Percentiles rank a stretch among this genome's conserved stretches.
These are phyloP conservation scores for Vanacampus margaritifer DNA, from an alignment of 2,113 vertebrate species.

Conservation along the genomic window DNA sequence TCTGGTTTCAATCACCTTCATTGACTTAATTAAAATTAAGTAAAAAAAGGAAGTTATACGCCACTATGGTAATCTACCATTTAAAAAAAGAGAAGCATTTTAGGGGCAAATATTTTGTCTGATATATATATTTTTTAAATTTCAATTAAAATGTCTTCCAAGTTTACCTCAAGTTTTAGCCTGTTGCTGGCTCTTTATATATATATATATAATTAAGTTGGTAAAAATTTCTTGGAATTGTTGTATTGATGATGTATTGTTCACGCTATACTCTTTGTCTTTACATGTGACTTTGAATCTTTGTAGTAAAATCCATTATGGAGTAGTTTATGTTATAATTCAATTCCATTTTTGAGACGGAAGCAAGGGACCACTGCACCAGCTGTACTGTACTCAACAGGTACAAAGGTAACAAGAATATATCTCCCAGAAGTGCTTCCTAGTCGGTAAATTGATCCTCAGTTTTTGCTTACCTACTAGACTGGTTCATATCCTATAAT, in stretches of 20 bases:
- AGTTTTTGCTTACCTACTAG: too few relatives aligned
- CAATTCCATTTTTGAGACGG: not conserved
- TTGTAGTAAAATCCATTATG: slow-evolving; percentile 11
- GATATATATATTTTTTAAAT: not conserved
- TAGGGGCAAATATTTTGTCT: not conserved
- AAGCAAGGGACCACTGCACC: too few relatives aligned
- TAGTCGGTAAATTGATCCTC: too few relatives aligned
- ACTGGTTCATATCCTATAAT: too few relatives aligned
- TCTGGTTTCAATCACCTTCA: not conserved
- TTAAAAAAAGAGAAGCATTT: not conserved
- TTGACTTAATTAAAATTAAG: not conserved
- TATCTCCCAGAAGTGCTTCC: too few relatives aligned
- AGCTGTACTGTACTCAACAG: too few relatives aligned
- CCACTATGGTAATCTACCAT: not conserved
- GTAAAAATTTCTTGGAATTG: slow-evolving; percentile 6
- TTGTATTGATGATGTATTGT: not conserved
- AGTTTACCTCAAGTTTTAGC: not conserved
- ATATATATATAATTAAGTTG: not conserved
- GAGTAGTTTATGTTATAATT: not conserved
- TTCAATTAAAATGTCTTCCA: not conserved
- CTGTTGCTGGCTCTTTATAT: not conserved
- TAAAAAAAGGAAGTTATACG: not conserved
- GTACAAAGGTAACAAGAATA: too few relatives aligned
- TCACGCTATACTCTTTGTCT: slow-evolving; percentile 4
- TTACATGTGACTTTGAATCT: slow-evolving; percentile 9